A percentile compares a stretch with the other conserved stretches of the same genome.
Evolutionary conservation across 2,113 vertebrate species (phyloP).

Genomic region (Machaerirhynchus nigripectus): DNA sequence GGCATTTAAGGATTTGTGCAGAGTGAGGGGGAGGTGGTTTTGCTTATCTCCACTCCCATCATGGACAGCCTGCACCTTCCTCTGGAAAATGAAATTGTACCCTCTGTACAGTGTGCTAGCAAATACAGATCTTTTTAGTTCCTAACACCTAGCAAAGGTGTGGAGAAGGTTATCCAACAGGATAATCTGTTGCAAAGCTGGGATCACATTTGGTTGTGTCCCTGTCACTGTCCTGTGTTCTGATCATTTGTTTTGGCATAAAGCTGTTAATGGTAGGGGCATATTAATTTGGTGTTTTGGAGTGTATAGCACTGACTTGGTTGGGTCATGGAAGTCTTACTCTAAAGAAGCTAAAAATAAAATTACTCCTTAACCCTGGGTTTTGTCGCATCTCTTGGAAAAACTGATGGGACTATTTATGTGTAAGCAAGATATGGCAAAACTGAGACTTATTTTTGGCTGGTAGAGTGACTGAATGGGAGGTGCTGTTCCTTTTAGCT

Average conservation of each 20-base stretch:
- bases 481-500: not conserved
- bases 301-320: not conserved
- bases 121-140: not conserved
- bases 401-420: not conserved
- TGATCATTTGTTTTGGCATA: not conserved
- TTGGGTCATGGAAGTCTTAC: not conserved
- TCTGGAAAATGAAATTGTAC: not conserved
- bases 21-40: not conserved
- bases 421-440: not conserved
- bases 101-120: not conserved
- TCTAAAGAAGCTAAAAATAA: not conserved
- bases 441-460: constrained; percentile 3
- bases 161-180: not conserved
- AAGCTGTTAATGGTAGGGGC: not conserved
- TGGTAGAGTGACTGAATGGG: not conserved
- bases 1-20: not conserved
- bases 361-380: not conserved
- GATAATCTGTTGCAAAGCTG: not conserved
- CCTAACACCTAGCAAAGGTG: not conserved
- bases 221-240: not conserved
- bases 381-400: not conserved
- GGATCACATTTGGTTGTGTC: not conserved
- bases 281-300: not conserved
- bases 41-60: not conserved
- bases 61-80: not conserved